These are phyloP conservation scores for Thumatha senex DNA, from an alignment of 2,888 invertebrate species.

Conservation along the genomic window DNA sequence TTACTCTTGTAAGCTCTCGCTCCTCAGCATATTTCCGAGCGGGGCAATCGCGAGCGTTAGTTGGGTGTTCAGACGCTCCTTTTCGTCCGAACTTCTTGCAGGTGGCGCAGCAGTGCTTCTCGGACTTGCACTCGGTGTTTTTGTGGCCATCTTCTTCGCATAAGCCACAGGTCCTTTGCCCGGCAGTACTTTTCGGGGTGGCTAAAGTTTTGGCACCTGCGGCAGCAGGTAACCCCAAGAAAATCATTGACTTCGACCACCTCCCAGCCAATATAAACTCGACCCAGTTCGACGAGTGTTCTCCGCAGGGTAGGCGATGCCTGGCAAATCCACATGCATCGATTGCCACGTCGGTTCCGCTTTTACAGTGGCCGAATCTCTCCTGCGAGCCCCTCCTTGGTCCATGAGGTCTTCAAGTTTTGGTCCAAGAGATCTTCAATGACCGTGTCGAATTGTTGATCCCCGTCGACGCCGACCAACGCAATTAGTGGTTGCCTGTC, in stretches of 20 bases:
- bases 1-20: background rate
- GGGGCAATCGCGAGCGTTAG: slow-evolving; percentile 22
- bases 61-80: slow-evolving; percentile 15
- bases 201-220: slow-evolving; percentile 41
- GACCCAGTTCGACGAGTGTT: rapidly evolving
- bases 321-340: background rate
- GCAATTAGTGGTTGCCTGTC: too few relatives aligned
- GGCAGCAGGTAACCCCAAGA: slow-evolving; percentile 26
- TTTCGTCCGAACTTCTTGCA: slow-evolving; percentile 23
- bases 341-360: background rate
- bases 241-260: slow-evolving; percentile 12
- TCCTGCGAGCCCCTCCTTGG: too few relatives aligned
- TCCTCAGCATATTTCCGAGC: slow-evolving; percentile 22
- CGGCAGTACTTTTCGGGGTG: slow-evolving; percentile 38
- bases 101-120: slow-evolving; percentile 20
- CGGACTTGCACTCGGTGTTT: slow-evolving; percentile 4
- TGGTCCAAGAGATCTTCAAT: background rate
- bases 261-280: slow-evolving; percentile 29
- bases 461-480: background rate
- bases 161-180: too few relatives aligned
- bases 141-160: too few relatives aligned
- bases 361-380: too few relatives aligned
- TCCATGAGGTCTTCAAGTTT: too few relatives aligned
- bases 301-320: background rate
- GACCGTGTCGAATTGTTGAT: background rate